Evolutionary conservation across 2,888 invertebrate species (phyloP).

Genomic region (Koerneria pararmatus): DNA sequence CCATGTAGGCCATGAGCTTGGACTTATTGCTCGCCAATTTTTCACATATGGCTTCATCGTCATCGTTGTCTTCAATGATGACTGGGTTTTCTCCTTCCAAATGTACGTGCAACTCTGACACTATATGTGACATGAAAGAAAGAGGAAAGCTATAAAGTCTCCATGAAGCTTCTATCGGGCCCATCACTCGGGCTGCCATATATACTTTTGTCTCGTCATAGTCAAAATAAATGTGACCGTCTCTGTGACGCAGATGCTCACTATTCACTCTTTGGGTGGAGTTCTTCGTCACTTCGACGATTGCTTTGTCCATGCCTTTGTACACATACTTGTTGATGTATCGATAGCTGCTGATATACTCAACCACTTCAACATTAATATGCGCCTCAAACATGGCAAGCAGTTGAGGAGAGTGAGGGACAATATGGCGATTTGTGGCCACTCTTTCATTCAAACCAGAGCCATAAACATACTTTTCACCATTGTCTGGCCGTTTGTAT

Average conservation of each 20-base stretch:
- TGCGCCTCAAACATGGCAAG: conserved; percentile 57
- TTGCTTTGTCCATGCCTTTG: conserved; percentile 46
- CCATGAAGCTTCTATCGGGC: background rate
- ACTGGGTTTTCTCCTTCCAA: background rate
- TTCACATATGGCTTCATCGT: background rate
- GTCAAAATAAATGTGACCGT: too few relatives aligned
- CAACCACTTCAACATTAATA: conserved; percentile 60
- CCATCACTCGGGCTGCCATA: too few relatives aligned
- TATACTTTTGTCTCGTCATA: too few relatives aligned
- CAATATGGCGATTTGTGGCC: conserved; percentile 30
- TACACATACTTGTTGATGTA: conserved; percentile 58
- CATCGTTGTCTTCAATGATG: background rate
- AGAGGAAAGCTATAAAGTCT: too few relatives aligned
- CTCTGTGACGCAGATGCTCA: too few relatives aligned
- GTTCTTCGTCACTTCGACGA: conserved; percentile 9
- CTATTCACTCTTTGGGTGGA: background rate
- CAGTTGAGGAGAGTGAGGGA: conserved; percentile 44
- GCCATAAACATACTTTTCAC: too few relatives aligned
- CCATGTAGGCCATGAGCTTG: conserved; percentile 1
- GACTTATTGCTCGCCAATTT: background rate
- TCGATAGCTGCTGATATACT: conserved; percentile 40
- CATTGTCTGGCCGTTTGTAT: too few relatives aligned
- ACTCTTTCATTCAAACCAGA: too few relatives aligned
- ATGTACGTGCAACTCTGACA: too few relatives aligned
- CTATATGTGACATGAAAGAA: too few relatives aligned